Conservation (phyloP, 1,140 invertebrate species). For the Pinna nobilis region DNA sequence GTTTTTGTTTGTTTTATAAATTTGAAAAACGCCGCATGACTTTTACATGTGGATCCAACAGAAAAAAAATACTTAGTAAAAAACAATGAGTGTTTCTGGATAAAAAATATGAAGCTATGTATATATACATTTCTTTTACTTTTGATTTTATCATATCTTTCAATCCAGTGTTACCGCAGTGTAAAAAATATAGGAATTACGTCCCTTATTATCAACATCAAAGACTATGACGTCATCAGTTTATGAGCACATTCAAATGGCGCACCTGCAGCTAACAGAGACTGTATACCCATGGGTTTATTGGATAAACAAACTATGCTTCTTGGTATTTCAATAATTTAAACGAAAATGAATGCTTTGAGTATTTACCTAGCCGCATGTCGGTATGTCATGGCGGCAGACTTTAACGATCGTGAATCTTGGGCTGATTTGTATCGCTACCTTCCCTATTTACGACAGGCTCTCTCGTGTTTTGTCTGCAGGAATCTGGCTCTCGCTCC, state of each 20-base stretch:
- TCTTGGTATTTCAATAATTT: background rate
- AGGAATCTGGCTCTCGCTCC: conserved; percentile 88
- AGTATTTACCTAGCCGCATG: conserved; percentile 89
- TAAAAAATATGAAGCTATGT: background rate
- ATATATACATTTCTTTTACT: no score
- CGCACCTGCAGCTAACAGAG: conserved; percentile 35
- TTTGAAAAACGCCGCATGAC: no score
- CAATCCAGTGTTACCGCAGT: no score
- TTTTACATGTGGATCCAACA: no score
- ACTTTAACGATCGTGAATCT: conserved; percentile 78
- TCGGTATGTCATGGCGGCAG: conserved; percentile 85
- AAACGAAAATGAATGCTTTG: conserved; percentile 85
- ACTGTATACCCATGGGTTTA: background rate
- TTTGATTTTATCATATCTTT: no score
- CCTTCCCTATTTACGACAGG: conserved; percentile 88
- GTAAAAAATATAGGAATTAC: no score
- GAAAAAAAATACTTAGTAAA: background rate
- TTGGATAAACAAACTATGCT: background rate
- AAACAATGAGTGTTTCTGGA: background rate
- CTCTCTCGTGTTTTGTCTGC: conserved; percentile 91
- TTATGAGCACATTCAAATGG: conserved; percentile 34
- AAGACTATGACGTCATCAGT: conserved; percentile 39
- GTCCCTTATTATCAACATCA: no score
- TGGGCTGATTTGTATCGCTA: conserved; percentile 89
- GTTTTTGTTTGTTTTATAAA: no score